phyloP scores from a whole-genome alignment of 2,888 invertebrate genomes.

The Aphidoletes aphidimyza region DNA sequence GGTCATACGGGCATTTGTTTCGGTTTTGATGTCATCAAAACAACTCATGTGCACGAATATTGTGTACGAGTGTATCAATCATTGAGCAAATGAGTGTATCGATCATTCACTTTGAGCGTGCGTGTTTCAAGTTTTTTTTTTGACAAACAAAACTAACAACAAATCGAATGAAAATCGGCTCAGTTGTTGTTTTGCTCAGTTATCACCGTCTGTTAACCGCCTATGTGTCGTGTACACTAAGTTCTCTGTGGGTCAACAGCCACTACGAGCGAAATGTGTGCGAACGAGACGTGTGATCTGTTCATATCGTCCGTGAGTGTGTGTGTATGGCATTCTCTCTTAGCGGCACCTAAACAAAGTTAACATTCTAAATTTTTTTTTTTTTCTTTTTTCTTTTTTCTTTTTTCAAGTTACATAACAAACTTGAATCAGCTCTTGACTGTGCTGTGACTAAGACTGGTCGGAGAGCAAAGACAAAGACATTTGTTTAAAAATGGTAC shows the following conservation, averaged over 20 bases:
- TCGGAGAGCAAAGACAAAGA: background rate
- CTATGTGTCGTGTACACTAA: background rate
- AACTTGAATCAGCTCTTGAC: background rate
- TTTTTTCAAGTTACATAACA: slow-evolving; percentile 8
- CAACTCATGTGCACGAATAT: background rate
- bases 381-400: no score
- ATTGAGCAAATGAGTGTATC: no score
- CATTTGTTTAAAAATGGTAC: background rate
- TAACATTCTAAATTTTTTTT: slow-evolving; percentile 27
- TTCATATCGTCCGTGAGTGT: no score
- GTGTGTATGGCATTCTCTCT: no score
- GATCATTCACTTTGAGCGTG: no score
- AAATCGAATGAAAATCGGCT: background rate
- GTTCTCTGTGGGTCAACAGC: slow-evolving; percentile 39
- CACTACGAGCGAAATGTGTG: background rate
- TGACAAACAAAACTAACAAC: no score
- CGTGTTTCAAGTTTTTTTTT: no score
- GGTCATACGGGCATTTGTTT: no score
- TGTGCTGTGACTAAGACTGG: background rate
- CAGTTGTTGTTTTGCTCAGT: background rate
- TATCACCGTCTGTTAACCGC: background rate
- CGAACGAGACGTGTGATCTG: no score
- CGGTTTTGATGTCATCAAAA: background rate
- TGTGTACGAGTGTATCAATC: no score
- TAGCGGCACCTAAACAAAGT: background rate